Conservation (phyloP, 2,797 vertebrate genomes). For the Poecilia velifera region DNA sequence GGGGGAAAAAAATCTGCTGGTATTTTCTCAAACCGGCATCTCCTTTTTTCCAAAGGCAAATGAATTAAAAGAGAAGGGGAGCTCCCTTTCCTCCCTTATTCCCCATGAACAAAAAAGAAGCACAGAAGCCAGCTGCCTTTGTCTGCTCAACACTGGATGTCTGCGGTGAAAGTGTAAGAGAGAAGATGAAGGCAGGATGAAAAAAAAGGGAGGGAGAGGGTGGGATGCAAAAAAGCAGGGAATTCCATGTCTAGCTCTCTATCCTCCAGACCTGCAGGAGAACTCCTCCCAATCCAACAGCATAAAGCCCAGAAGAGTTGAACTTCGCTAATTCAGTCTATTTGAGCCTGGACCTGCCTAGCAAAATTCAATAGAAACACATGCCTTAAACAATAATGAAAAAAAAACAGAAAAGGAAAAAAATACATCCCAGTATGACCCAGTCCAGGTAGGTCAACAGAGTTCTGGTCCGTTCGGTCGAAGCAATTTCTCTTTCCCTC, state of each 20-base stretch:
- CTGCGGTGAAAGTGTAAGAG: conserved; percentile 63
- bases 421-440: conserved; percentile 30
- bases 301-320: conserved; percentile 42
- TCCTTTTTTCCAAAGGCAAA: conserved; percentile 29
- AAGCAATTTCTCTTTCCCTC: conserved; percentile 64
- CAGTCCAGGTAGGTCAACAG: conserved; percentile 46
- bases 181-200: conserved; percentile 66
- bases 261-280: conserved; percentile 40
- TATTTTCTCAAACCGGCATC: conserved; percentile 42
- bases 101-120: conserved; percentile 56
- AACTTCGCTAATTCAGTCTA: conserved; percentile 48
- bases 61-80: conserved; percentile 34
- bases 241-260: conserved; percentile 60
- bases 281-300: conserved; percentile 45
- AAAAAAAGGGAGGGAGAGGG: conserved; percentile 60
- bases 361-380: conserved; percentile 17
- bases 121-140: conserved; percentile 71
- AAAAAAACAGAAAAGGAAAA: conserved; percentile 27
- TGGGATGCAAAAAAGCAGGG: conserved; percentile 51
- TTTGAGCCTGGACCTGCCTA: conserved; percentile 25
- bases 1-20: conserved; percentile 10
- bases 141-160: conserved; percentile 74
- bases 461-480: conserved; percentile 51
- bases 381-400: conserved; percentile 14
- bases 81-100: conserved; percentile 25